phyloP scores from a whole-genome alignment of 2,888 invertebrate genomes.

The Eupelmus urozonus region DNA sequence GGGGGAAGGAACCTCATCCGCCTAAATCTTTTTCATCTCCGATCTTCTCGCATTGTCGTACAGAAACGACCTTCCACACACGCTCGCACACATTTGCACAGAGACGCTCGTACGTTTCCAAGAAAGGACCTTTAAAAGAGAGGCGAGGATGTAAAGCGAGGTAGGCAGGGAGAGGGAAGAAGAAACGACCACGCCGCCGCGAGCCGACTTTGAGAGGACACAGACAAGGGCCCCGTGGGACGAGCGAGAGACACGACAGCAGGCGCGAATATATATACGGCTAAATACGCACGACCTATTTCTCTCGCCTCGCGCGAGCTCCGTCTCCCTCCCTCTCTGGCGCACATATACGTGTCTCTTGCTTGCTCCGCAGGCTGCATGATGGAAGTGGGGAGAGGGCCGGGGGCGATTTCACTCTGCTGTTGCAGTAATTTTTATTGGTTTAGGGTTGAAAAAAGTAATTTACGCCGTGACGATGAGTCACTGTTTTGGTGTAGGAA shows the following conservation, averaged over 20 bases:
- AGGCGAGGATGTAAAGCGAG: slow-evolving; percentile 5
- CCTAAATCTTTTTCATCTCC: slow-evolving; percentile 29
- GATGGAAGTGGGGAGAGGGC: too few relatives aligned
- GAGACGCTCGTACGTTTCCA: neutral
- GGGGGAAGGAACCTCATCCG: slow-evolving; percentile 5
- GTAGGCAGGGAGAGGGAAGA: neutral
- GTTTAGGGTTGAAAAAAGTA: too few relatives aligned
- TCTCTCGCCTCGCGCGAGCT: neutral
- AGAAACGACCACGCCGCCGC: neutral
- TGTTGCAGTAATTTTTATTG: too few relatives aligned
- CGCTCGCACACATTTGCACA: neutral
- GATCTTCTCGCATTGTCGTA: neutral
- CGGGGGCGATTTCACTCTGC: too few relatives aligned
- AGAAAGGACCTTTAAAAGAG: slow-evolving; percentile 11
- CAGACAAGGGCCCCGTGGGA: neutral
- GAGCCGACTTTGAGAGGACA: slow-evolving; percentile 22
- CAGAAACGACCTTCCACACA: neutral
- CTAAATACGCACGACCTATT: slow-evolving; percentile 55
- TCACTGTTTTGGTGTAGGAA: too few relatives aligned
- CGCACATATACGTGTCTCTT: too few relatives aligned
- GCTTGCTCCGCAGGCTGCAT: too few relatives aligned
- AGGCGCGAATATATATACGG: neutral
- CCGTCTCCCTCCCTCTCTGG: neutral
- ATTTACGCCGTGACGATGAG: too few relatives aligned
- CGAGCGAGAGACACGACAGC: neutral